Conservation (phyloP, 2,797 vertebrate genomes). For the Arnoldichthys spilopterus region DNA sequence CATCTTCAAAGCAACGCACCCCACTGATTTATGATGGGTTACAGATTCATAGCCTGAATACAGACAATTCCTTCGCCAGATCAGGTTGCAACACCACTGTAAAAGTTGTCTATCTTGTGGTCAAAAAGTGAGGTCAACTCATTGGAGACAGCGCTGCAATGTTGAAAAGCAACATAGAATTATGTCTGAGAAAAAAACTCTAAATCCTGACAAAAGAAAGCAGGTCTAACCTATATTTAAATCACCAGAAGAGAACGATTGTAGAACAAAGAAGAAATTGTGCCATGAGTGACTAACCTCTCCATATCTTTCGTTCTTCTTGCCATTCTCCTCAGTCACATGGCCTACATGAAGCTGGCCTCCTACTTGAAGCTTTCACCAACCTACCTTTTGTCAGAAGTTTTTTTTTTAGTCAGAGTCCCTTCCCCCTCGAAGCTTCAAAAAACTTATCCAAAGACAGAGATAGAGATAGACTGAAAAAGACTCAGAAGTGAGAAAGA, state of each 20-base stretch:
- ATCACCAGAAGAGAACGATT: background rate
- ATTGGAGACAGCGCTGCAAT: background rate
- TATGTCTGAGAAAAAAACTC: too few species aligned
- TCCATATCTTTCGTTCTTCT: constrained; percentile 21
- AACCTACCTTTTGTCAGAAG: constrained; percentile 21
- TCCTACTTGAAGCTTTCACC: constrained; percentile 19
- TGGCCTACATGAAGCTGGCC: constrained; percentile 20
- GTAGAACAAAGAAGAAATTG: constrained; percentile 25
- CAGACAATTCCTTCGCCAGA: background rate
- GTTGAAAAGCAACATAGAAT: background rate
- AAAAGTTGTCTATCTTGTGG: background rate
- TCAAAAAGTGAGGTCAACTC: background rate
- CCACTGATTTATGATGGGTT: background rate
- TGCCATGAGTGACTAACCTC: constrained; percentile 28
- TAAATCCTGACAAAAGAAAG: background rate
- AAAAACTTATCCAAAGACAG: background rate
- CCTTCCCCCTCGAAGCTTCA: constrained; percentile 12
- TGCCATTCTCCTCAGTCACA: constrained; percentile 33
- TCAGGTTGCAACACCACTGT: background rate
- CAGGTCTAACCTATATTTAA: constrained; percentile 1
- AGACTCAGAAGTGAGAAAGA: background rate
- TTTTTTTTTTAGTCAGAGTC: background rate
- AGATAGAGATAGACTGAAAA: background rate
- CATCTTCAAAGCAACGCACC: background rate
- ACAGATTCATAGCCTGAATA: background rate